Base-by-base conservation (phyloP, 2,888 invertebrate species). In the Drepanosiphum platanoidis region DNA sequence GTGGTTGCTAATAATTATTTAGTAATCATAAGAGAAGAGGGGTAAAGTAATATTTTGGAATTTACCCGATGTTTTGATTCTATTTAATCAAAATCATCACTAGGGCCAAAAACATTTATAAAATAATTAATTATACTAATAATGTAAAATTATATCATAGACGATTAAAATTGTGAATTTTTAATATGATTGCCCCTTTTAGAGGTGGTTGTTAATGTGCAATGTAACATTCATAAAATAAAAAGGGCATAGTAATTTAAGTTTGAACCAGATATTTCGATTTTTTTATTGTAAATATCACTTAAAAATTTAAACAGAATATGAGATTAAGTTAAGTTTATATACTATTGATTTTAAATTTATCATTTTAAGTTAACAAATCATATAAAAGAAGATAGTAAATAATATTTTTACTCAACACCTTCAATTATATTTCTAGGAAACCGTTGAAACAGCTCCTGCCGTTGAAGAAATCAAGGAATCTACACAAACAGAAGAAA, bases 401-500 rank as follows among this genome's bases (percentile, higher is more conserved):
- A n/a, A n/a, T n/a, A n/a, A n/a, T n/a, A n/a, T n/a, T n/a, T n/a
- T n/a, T n/a, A n/a, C n/a, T n/a, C n/a, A n/a, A n/a, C n/a, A n/a
- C n/a, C n/a, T n/a, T n/a, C n/a, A n/a, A n/a, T n/a, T n/a, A n/a
- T 74, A 42, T 64, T 74, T 39, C 0, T 58, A 80, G 82, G 86
- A 86, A 86, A 68, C 64, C 71, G 30, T 30, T 52, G 86, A 86
- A 75, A 32, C 75, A 42, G 39, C 64, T 9, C 34, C 52, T 18
- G 39, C 70, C 36, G 39, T 30, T 13, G 80, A 86, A 30, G 58
- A 75, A 7, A 61, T 74, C n/a, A 83, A 86, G 9, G 84, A 86
- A 74, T 27, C 78, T 3, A 18, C 27, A 22, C 77, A 78, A 11
- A 46, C 86, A 64, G 87, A 87, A 87, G 88, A 88, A 86, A 87